A percentile compares a stretch with the other conserved stretches of the same genome.
phyloP scores from a whole-genome alignment of 1,140 invertebrate genomes.

The Atta colombica region DNA sequence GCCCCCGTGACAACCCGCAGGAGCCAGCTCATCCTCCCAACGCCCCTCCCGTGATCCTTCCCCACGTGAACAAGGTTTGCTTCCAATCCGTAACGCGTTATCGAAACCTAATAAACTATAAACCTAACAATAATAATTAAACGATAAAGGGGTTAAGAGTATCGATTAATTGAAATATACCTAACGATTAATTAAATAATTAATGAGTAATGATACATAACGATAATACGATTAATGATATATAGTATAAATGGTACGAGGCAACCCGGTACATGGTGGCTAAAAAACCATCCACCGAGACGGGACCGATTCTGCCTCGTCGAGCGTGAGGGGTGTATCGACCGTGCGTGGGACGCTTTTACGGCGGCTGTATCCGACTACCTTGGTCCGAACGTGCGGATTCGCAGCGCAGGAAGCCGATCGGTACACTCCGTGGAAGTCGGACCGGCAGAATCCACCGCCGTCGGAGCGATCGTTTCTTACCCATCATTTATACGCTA shows the following conservation, averaged over 20 bases:
- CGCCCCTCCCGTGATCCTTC: constrained; percentile 77
- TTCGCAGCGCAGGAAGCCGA: constrained; percentile 53
- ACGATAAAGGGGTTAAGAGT: constrained; percentile 84
- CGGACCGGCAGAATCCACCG: constrained; percentile 59
- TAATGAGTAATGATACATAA: constrained; percentile 78
- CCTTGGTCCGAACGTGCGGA: constrained; percentile 59
- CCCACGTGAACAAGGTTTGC: constrained; percentile 82
- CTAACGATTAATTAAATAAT: constrained; percentile 81
- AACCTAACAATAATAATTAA: constrained; percentile 85
- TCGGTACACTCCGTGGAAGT: constrained; percentile 64
- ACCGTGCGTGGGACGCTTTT: constrained; percentile 69
- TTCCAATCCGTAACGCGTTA: constrained; percentile 84
- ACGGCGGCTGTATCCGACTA: constrained; percentile 43
- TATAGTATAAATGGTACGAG: constrained; percentile 82
- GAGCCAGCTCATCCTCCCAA: constrained; percentile 70
- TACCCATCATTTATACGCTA: constrained; percentile 87
- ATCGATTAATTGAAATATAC: constrained; percentile 83
- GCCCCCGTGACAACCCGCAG: constrained; percentile 72
- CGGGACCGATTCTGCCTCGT: constrained; percentile 82
- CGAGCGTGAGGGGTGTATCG: constrained; percentile 69
- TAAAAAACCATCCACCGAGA: constrained; percentile 85
- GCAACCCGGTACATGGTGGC: constrained; percentile 84
- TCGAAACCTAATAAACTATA: constrained; percentile 85
- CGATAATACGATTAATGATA: constrained; percentile 79
- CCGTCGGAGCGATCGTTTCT: constrained; percentile 85